phyloP scores from a whole-genome alignment of 2,113 vertebrate species.

The Geothlypis trichas region DNA sequence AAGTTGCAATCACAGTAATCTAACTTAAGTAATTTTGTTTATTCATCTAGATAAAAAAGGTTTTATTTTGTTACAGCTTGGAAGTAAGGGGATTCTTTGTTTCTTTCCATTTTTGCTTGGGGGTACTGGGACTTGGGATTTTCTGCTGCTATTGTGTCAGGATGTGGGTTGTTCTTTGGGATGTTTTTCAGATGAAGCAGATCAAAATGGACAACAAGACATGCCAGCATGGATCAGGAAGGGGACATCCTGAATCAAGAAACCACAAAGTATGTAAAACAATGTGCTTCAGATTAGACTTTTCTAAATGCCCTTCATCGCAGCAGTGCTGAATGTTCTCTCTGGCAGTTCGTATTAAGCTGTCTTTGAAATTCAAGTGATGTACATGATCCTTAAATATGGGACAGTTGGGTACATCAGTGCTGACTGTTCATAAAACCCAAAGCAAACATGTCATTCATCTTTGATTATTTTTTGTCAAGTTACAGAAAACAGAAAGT shows the following conservation, averaged over 20 bases:
- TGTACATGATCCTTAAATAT: neutral
- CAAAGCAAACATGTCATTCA: neutral
- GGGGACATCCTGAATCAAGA: slow-evolving; percentile 16
- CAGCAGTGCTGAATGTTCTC: neutral
- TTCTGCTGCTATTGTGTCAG: neutral
- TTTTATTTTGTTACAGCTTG: neutral
- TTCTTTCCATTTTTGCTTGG: neutral
- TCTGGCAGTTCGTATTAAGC: neutral
- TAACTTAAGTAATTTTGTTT: neutral
- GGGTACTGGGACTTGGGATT: neutral
- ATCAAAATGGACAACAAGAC: neutral
- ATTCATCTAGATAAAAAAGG: neutral
- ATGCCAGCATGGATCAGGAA: neutral
- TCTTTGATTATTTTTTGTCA: neutral
- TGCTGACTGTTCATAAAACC: neutral
- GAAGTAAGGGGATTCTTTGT: neutral
- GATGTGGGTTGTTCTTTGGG: neutral
- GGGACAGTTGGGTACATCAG: neutral
- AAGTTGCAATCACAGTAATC: neutral
- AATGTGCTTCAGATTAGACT: neutral
- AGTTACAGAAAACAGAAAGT: neutral
- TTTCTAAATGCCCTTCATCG: slow-evolving; percentile 2
- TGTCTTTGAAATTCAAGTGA: neutral
- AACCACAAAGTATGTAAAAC: slow-evolving; percentile 22
- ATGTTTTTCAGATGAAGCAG: neutral